Evolutionary conservation across 1,140 invertebrate species (phyloP).

Genomic region (Rhagoletis zephyria): DNA sequence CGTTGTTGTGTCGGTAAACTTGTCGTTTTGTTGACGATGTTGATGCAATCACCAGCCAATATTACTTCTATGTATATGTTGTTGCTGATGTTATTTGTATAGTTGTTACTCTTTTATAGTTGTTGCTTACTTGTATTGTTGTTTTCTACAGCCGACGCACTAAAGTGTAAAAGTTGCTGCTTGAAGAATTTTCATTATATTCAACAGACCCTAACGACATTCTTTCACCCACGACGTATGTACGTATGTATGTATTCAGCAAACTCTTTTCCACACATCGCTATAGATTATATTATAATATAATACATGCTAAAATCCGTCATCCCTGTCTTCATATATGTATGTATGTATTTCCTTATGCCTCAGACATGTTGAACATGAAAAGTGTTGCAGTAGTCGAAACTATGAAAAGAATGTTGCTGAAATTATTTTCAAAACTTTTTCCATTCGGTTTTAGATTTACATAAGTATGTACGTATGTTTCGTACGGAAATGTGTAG

Average conservation of each 20-base stretch:
- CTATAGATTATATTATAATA: too few species aligned
- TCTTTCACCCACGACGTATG: not conserved
- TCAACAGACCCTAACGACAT: conserved; percentile 53
- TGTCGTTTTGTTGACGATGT: not conserved
- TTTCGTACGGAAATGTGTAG: not conserved
- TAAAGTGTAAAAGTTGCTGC: conserved; percentile 52
- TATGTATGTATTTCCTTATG: not conserved
- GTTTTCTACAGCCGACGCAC: conserved; percentile 38
- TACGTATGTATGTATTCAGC: too few species aligned
- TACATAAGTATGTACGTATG: not conserved
- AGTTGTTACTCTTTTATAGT: not conserved
- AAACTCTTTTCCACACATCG: too few species aligned
- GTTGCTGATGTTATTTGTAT: not conserved
- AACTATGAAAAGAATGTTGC: conserved; percentile 46
- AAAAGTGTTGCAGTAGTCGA: not conserved
- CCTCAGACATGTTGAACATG: not conserved
- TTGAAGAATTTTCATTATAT: conserved; percentile 54
- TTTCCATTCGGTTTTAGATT: too few species aligned
- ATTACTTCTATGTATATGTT: not conserved
- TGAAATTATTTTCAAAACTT: conserved; percentile 27
- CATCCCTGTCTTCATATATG: not conserved
- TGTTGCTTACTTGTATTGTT: not conserved
- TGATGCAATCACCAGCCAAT: conserved; percentile 1
- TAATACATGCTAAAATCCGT: not conserved
- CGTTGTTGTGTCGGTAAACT: conserved; percentile 38